Conservation (phyloP, 2,797 vertebrate genomes). For the Peromyscus melanophrys region DNA sequence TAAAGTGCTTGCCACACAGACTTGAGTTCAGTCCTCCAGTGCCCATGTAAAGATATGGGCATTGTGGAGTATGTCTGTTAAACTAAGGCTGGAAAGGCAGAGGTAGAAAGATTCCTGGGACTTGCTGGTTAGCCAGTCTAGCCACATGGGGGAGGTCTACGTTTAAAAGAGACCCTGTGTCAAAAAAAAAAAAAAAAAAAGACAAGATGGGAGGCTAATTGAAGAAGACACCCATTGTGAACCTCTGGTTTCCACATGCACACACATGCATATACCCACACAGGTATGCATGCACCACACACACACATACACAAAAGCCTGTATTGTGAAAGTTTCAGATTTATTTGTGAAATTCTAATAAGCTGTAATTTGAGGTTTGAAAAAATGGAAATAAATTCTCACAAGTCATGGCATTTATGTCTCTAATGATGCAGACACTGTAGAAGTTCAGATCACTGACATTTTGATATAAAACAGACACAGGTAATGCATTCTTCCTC, state of each 20-base stretch:
- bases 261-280: background rate
- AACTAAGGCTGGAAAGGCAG: background rate
- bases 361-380: background rate
- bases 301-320: background rate
- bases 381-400: background rate
- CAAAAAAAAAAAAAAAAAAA: background rate
- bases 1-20: background rate
- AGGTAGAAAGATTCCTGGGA: background rate
- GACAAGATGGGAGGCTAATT: background rate
- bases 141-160: background rate
- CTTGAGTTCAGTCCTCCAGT: background rate
- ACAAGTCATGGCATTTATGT: background rate
- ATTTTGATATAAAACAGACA: background rate
- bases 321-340: slow-evolving; percentile 1
- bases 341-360: slow-evolving; percentile 40
- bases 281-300: background rate
- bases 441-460: background rate
- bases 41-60: background rate
- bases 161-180: background rate
- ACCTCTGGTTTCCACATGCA: background rate
- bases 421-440: background rate
- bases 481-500: background rate
- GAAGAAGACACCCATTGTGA: background rate
- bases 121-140: background rate
- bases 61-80: background rate